A percentile compares a stretch with the other conserved stretches of the same genome.
Evolutionary conservation across 2,797 vertebrate genomes (phyloP).

Genomic region (Gadopsis marmoratus): DNA sequence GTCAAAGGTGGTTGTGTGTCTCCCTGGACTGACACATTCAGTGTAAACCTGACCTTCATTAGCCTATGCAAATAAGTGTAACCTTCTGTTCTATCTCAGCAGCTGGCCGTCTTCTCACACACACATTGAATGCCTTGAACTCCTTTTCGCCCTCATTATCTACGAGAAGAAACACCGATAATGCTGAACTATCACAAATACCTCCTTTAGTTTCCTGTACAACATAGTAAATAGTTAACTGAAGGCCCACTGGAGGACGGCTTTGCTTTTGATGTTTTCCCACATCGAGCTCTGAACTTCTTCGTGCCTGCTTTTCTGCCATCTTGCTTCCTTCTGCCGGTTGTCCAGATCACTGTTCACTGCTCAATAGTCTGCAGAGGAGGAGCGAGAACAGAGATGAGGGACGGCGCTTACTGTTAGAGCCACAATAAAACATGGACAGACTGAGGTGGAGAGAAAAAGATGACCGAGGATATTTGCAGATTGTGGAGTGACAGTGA

Average conservation of each 20-base stretch:
- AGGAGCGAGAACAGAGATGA: slow-evolving; percentile 7
- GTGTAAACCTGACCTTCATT: slow-evolving; percentile 71
- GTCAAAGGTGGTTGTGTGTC: slow-evolving; percentile 35
- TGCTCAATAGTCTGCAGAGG: slow-evolving; percentile 3
- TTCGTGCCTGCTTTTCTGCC: slow-evolving; percentile 1
- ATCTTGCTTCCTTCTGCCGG: slow-evolving; percentile 18
- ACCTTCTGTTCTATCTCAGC: slow-evolving; percentile 46
- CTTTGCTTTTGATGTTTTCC: slow-evolving; percentile 47
- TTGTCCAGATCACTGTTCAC: slow-evolving; percentile 18
- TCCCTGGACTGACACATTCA: slow-evolving; percentile 40
- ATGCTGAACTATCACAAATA: slow-evolving; percentile 38
- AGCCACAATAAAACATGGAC: slow-evolving; percentile 8
- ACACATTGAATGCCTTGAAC: slow-evolving; percentile 33
- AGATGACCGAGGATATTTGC: slow-evolving; percentile 13
- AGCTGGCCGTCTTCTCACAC: slow-evolving; percentile 49
- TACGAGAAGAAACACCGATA: slow-evolving; percentile 35
- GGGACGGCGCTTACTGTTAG: background rate
- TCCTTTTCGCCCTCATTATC: slow-evolving; percentile 52
- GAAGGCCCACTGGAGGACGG: slow-evolving; percentile 28
- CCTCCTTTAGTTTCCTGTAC: slow-evolving; percentile 23
- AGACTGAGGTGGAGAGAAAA: slow-evolving; percentile 4
- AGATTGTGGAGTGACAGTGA: slow-evolving; percentile 16
- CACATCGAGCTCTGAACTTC: slow-evolving; percentile 17
- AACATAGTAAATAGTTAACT: slow-evolving; percentile 41
- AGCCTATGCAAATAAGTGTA: slow-evolving; percentile 76